Base-by-base conservation (phyloP, 2,888 invertebrate genomes). In the Orthonevra nobilis region DNA sequence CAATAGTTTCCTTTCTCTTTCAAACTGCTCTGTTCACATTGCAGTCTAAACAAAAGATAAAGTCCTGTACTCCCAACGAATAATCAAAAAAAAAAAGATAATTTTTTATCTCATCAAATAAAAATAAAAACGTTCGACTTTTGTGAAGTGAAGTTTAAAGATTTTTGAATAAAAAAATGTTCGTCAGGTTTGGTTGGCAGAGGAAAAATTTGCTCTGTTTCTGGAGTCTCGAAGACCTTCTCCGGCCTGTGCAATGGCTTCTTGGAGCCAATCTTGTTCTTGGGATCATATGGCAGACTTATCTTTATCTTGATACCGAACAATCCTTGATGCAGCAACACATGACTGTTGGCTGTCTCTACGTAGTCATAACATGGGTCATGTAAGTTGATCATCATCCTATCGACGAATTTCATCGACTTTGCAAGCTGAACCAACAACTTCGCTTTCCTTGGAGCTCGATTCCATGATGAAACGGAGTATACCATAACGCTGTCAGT, bases 331-430 rank as follows among this genome's bases (percentile, higher is more conserved):
- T 99, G 92, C 70, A 99, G 92, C 85, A 99, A 92, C 26, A 99
- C 99, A 89, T 99, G 99, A 84, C 99, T 92, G 48, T 99, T 99
- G 74, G 99, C 99, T 38, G 96, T 96, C 90, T 99, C 98, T 56
- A 99, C 98, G 85, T 99, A 99, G 87, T 99, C 97, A 86, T 97
- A 97, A 90, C 96, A 96, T 26, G 99, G 99, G 90, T 99, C 97
- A 88, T 99, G 99, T 83, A 97, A 97, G 91, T 99, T 99, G 88
- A 99, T 99, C 99, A 99, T 99, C 79, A 99, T 93, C 81, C 99
- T 99, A 86, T 99, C 99, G 32, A 98, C 98, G 89, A 99, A 99
- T 90, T 99, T 99, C 99, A 99, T 99, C 64, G 98, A 97, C 91
- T 99, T 99, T 82, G 99, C 99, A 91, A 99, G 93, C 91, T 99